phyloP scores from a whole-genome alignment of 2,888 invertebrate species.

The Drosophila neotestacea region DNA sequence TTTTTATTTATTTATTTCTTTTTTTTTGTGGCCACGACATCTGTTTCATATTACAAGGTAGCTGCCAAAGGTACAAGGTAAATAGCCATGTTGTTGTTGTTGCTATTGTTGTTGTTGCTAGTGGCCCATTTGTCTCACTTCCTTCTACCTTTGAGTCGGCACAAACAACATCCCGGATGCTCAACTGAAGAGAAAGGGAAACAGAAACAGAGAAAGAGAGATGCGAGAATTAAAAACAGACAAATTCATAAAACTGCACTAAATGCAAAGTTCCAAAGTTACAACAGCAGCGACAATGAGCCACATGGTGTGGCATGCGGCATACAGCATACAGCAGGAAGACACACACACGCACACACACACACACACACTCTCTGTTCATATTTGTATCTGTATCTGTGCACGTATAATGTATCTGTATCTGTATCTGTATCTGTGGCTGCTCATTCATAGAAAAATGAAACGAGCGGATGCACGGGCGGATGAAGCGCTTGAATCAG shows the following conservation, averaged over 20 bases:
- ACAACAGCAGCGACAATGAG: slow-evolving; percentile 62
- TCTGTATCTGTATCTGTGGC: slow-evolving; percentile 34
- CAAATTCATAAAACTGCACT: slow-evolving; percentile 69
- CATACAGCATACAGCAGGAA: slow-evolving; percentile 44
- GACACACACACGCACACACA: slow-evolving; percentile 29
- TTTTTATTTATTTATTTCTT: not conserved
- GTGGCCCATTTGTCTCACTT: slow-evolving; percentile 78
- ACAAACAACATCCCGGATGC: slow-evolving; percentile 78
- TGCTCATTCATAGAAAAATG: slow-evolving; percentile 72
- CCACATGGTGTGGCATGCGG: slow-evolving; percentile 47
- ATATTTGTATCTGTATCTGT: slow-evolving; percentile 1
- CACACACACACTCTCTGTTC: slow-evolving; percentile 20
- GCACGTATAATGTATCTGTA: slow-evolving; percentile 23
- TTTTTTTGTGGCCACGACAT: slow-evolving; percentile 35
- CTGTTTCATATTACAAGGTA: slow-evolving; percentile 75
- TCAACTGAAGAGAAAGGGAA: slow-evolving; percentile 42
- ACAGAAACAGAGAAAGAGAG: not conserved
- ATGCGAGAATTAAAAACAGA: slow-evolving; percentile 48
- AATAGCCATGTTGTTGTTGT: slow-evolving; percentile 29
- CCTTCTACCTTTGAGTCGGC: slow-evolving; percentile 71
- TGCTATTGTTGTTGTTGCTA: slow-evolving; percentile 27
- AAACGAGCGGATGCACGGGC: slow-evolving; percentile 79
- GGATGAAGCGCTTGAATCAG: slow-evolving; percentile 77
- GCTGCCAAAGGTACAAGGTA: slow-evolving; percentile 50
- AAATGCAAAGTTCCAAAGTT: slow-evolving; percentile 79